phyloP scores from a whole-genome alignment of 2,888 invertebrate genomes.

The Myopa tessellatipennis region DNA sequence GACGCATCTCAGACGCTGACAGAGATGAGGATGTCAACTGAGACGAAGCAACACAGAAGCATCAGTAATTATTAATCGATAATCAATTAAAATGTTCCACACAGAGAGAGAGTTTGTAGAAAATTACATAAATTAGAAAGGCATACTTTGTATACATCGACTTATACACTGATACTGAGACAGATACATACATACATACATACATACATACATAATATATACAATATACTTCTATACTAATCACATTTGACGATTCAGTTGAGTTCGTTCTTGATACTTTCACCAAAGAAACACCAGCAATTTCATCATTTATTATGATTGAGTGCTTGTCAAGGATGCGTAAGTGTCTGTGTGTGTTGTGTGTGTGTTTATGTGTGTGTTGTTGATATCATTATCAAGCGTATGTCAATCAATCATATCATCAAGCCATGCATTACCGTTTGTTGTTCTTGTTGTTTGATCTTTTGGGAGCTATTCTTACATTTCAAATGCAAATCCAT shows the following conservation, averaged over 20 bases:
- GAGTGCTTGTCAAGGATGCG: slow-evolving; percentile 17
- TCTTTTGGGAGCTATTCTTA: slow-evolving; percentile 13
- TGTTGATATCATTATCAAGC: background rate
- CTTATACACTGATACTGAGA: no score
- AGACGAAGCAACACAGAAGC: no score
- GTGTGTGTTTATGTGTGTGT: background rate
- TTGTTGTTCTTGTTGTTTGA: slow-evolving; percentile 15
- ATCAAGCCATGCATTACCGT: background rate
- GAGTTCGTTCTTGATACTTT: slow-evolving; percentile 18
- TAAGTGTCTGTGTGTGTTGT: background rate
- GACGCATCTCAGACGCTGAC: no score
- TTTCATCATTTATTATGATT: slow-evolving; percentile 31
- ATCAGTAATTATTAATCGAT: slow-evolving; percentile 19
- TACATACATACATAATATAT: background rate
- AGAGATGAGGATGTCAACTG: no score
- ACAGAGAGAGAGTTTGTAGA: background rate
- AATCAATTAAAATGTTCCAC: slow-evolving; percentile 36
- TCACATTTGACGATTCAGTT: slow-evolving; percentile 24
- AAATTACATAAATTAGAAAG: no score
- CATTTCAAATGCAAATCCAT: slow-evolving; percentile 23
- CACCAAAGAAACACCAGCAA: slow-evolving; percentile 31
- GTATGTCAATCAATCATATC: slow-evolving; percentile 2
- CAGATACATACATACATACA: background rate
- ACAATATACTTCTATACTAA: slow-evolving; percentile 1
- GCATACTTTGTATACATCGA: no score